These are phyloP conservation scores for Ptiloglossa arizonensis DNA, from an alignment of 1,140 invertebrate genomes.

Conservation along the genomic window DNA sequence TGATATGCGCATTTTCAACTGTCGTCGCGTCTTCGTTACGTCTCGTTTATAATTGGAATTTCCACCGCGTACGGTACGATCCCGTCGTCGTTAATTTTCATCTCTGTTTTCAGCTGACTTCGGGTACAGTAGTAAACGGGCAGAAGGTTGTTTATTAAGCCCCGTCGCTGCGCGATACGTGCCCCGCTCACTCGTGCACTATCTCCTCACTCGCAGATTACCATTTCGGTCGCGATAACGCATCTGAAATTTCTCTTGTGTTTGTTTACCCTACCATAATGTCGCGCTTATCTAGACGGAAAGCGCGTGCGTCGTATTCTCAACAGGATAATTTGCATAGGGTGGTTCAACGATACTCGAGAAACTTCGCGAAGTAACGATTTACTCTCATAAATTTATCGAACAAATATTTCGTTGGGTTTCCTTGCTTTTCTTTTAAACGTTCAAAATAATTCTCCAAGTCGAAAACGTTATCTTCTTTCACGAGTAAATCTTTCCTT, in stretches of 20 bases:
- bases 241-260: background rate
- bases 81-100: slow-evolving; percentile 48
- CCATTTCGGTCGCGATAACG: background rate
- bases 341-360: no score
- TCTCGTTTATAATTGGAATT: slow-evolving; percentile 39
- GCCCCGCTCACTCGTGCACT: background rate
- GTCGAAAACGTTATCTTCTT: no score
- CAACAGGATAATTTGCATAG: no score
- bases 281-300: background rate
- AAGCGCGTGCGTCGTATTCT: background rate
- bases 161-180: background rate
- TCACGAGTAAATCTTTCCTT: no score
- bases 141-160: slow-evolving; percentile 35
- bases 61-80: background rate
- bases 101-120: background rate
- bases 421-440: no score
- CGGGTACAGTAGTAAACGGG: background rate
- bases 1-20: slow-evolving; percentile 5
- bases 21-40: background rate
- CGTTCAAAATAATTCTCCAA: no score
- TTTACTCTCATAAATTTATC: no score
- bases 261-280: background rate
- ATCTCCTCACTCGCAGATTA: background rate
- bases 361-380: no score
- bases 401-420: no score